Base-by-base conservation (phyloP, 2,797 vertebrate species). In the Sebastes baramenuke region DNA sequence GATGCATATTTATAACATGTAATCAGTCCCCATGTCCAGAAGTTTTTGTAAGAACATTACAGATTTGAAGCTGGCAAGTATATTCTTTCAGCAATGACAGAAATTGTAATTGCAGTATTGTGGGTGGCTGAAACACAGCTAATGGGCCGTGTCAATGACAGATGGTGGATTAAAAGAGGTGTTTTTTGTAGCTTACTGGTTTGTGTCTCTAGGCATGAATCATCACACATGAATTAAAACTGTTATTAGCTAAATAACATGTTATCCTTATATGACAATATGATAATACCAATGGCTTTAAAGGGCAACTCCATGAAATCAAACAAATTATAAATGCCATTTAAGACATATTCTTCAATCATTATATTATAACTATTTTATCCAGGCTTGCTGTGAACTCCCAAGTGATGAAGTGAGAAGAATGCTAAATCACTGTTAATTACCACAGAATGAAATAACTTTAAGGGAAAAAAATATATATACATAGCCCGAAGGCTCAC, bases 371-470 rank as follows among this genome's bases (percentile, higher is more conserved):
- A 29, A 55, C 11, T 27, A 8, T n/a, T 80, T 30, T 12, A 12
- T 16, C 18, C 24, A 20, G 46, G 12, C 16, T 24, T 16, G 52
- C 30, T 20, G 13, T 82, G 52, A 52, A 27, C 27, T 64, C 55
- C 66, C 55, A 6, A 64, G 61, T 59, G 36, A 52, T 29, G 42
- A 73, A 38, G 24, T 20, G 24, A 59, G n/a, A 20, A 67, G 24
- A 42, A 65, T n/a, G 22, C 72, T 72, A 55, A 78, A 62, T 81
- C 71, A 30, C 34, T 56, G 55, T 74, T 83, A 75, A 87, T 83
- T 77, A 77, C 25, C 49, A 66, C 30, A 52, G 22, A 77, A 42
- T 67, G 2, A 73, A 77, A 73, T 55, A 61, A 60, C 8, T 34
- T 59, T 72, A 72, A 69, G 77, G 55, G 5, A 5, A 58, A 82